Evolutionary conservation across 2,888 invertebrate genomes (phyloP).

Genomic region (Corbicula japonica): DNA sequence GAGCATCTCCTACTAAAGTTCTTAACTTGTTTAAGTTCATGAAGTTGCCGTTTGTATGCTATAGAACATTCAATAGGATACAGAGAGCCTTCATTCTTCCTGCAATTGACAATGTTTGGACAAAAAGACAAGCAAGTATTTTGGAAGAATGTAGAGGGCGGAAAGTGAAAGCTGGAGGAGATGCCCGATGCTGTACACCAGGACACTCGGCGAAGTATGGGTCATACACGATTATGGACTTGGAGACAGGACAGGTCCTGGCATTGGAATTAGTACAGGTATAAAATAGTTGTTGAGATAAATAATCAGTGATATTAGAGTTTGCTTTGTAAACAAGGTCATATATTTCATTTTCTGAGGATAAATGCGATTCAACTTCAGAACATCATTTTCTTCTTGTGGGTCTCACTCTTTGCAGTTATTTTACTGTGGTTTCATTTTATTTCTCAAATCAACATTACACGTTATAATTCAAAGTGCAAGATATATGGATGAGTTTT

Average conservation of each 20-base stretch:
- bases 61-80: not conserved
- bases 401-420: too few species aligned
- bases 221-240: not conserved
- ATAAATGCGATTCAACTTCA: too few species aligned
- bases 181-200: slow-evolving; percentile 1
- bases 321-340: too few species aligned
- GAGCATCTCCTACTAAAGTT: not conserved
- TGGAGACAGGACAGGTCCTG: slow-evolving; percentile 2
- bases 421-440: too few species aligned
- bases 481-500: too few species aligned
- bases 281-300: too few species aligned
- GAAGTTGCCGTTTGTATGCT: not conserved
- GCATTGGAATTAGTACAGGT: not conserved
- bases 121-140: not conserved
- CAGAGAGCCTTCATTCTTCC: not conserved
- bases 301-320: too few species aligned
- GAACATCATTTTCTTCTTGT: too few species aligned
- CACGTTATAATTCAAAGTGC: too few species aligned
- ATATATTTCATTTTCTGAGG: too few species aligned
- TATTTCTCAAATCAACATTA: too few species aligned
- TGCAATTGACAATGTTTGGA: not conserved
- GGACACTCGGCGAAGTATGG: slow-evolving; percentile 1
- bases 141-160: not conserved
- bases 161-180: not conserved
- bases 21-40: not conserved